Evolutionary conservation across 2,888 invertebrate genomes (phyloP), one percentile per base, ranked within the genome.

Genomic region (Apoda limacodes): DNA sequence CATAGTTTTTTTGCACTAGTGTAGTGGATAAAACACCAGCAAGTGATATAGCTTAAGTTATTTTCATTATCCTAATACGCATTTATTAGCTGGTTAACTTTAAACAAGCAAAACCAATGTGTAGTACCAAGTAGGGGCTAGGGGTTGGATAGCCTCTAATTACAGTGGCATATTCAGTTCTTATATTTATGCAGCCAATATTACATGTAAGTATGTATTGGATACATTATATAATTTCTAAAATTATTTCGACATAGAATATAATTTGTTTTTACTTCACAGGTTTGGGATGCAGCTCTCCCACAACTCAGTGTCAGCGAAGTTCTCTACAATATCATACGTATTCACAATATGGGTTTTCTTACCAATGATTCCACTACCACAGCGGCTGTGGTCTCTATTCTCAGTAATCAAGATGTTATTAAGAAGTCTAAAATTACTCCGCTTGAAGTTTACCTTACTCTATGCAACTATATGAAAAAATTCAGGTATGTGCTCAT

Each of bases 231-330:
- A 13, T 21, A 14, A 1, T 9, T 10, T 13, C n/a, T 13, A 4
- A 12, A 13, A 13, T 13, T 2, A 14, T 13, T 2, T 10, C 26
- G 19, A 17, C 10, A 26, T 17, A 17, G 6, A 13, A 25, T 3
- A 3, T 14, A 7, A 21, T 6, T 20, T 20, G 20, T 10, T 30
- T 24, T 30, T 22, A 13, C 38, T 30, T 20, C 22, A n/a, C 46
- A 88, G 88, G 81, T 88, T 23, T 88, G 88, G 88, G 68, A 80
- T 46, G 80, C 83, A 35, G 59, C 87, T 25, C 51, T 88, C 29
- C 81, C 83, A 1, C 68, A 82, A 35, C 64, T 88, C 58, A 55
- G 75, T 24, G 48, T 87, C 22, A 57, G 63, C 21, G 74, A 81
- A 9, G 48, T 88, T 15, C 49, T 89, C 17, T 54, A 59, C 28